Evolutionary conservation across 1,140 invertebrate species (phyloP), one percentile per base, ranked within the genome.

Genomic region (Drosophila paulistorum): DNA sequence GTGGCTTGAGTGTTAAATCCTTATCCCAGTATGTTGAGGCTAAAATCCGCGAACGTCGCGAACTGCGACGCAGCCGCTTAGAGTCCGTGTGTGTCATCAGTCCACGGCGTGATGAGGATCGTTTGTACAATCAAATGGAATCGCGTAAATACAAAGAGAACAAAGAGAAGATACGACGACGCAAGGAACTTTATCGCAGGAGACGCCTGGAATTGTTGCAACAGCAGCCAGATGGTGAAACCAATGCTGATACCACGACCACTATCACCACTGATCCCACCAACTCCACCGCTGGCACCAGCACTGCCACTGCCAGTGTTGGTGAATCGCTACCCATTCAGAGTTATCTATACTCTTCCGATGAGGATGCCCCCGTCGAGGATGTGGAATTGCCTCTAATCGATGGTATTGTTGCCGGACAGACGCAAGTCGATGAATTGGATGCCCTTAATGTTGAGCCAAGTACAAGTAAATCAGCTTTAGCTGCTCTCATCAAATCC

Each of bases 21-120:
- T 59, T 90, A 11, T 17, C 65, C 1, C 65, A 89, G 1, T 90
- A 79, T 9, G 54, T 86, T 0, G 74, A 86, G 14, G 62, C 33
- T 9, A 91, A 86, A 63, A 59, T 90, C 0, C 48, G 63, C 13
- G 74, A 83, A 14, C 81, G 90, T 0, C 75, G 85, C 0, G 70
- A 84, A n/a, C 14, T 84, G 20, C 78, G 90, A 3, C 90, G 68
- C 41, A 76, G 61, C 20, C 69, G 65, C 6, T 92, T 96, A 14
- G 95, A 95, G 9, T 94, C 95, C 71, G 94, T 96, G 77, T 93
- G 94, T 65, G 94, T 95, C 39, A 96, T 96, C 69, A 96, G 95
- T 91, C 96, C 96, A 0, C 93, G 96, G n/a, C 93, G 95, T 4
- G 96, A 96, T 82, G 95, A 96, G 84, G 96, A 96, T 91, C 95